Base-by-base conservation (phyloP, 2,888 invertebrate genomes). In the Ectemnius continuus region DNA sequence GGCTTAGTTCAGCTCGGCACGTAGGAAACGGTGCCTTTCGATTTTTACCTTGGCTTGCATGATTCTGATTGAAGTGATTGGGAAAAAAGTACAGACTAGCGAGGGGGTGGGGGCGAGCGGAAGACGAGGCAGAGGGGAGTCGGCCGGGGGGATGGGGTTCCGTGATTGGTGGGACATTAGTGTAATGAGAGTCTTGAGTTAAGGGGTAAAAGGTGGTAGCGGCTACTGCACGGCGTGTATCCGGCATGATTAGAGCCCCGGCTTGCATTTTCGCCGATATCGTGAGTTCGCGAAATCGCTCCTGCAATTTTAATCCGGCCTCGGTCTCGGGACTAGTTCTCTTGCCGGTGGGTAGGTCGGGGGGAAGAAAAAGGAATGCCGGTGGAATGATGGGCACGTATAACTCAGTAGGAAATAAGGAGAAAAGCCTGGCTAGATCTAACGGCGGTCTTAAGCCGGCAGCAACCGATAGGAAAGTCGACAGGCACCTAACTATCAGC, bases 121-220 rank as follows among this genome's bases (percentile, higher is more conserved):
- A 52, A 52, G 52, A 16, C 14, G 52, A 16, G 16, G 52, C n/a
- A 16, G 16, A 11, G n/a, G n/a, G n/a, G 75, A 74, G 84, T 80
- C 85, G 80, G 75, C 71, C 72, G 83, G 23, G 23, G 23, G 23
- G 23, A 23, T 36, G 36, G 81, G 83, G 75, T 78, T 75, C 82
- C 80, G 73, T 88, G 86, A 87, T 88, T 87, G 86, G 82, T 66
- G 87, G 86, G 86, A 87, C 88, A 89, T 90, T 90, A 90, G 85
- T 67, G 81, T 89, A 88, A 90, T 90, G 87, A 88, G 85, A 86
- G 86, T 85, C 84, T 82, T 75, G 83, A 79, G 84, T 81, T 81
- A 84, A 88, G 85, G 88, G 87, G 87, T 89, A 90, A 85, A 83
- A 90, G 85, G 83, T 84, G 80, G 89, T 89, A 89, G 89, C 87